Conservation (phyloP, 30 jellyfish, hydroid and myxozoan genomes). For the Aurelia coerulea region DNA sequence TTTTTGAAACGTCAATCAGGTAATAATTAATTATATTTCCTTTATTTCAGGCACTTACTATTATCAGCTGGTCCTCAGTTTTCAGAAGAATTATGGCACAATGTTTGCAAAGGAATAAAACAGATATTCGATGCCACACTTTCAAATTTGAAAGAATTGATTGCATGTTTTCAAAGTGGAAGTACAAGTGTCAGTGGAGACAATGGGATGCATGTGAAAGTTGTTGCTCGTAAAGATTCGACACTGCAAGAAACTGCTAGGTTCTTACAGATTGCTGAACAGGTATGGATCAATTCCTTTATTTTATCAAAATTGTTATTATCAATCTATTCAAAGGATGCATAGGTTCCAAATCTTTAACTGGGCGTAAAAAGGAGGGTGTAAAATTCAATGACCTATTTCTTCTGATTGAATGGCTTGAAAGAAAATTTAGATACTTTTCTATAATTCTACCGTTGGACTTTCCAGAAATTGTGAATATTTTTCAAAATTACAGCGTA, state of each 20-base stretch:
- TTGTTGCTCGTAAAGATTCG: slow-evolving; percentile 91
- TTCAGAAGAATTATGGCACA: slow-evolving; percentile 95
- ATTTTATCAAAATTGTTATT: too few relatives aligned
- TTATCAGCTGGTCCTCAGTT: slow-evolving; percentile 98
- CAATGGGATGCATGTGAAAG: slow-evolving; percentile 90
- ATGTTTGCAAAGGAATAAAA: slow-evolving; percentile 89
- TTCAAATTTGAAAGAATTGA: slow-evolving; percentile 70
- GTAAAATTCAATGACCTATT: too few relatives aligned
- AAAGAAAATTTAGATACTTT: too few relatives aligned
- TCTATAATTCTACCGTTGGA: too few relatives aligned
- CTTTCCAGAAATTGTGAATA: too few relatives aligned
- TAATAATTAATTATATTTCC: too few relatives aligned
- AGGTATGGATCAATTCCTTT: slow-evolving; percentile 46
- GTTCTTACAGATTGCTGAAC: slow-evolving; percentile 92
- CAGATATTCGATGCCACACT: slow-evolving; percentile 85
- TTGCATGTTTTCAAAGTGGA: slow-evolving; percentile 74
- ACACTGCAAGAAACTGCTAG: slow-evolving; percentile 77
- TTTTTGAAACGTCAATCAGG: too few relatives aligned
- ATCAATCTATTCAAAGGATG: too few relatives aligned
- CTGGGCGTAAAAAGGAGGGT: too few relatives aligned
- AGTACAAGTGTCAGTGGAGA: slow-evolving; percentile 95
- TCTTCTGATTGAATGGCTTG: too few relatives aligned
- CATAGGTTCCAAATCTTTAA: too few relatives aligned
- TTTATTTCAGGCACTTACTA: slow-evolving; percentile 76
- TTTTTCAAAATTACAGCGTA: too few relatives aligned